Conservation (phyloP, 1,140 invertebrate genomes). For the Euwallacea fornicatus region DNA sequence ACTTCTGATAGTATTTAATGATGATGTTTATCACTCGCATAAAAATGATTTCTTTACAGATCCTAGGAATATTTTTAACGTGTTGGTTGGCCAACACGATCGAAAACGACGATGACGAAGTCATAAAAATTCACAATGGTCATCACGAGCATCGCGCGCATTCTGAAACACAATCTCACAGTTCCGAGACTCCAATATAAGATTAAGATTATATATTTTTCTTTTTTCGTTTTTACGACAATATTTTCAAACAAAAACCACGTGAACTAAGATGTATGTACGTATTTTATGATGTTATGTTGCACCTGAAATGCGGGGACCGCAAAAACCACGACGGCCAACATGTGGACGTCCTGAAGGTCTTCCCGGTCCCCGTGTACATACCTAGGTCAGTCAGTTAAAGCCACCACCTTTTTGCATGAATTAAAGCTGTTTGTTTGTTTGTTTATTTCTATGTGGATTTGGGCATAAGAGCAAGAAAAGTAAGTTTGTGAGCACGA, state of each 20-base stretch:
- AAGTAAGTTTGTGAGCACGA: background rate
- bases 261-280: background rate
- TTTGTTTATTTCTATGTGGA: background rate
- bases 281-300: constrained; percentile 1
- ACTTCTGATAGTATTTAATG: background rate
- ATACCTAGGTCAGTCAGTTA: background rate
- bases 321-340: background rate
- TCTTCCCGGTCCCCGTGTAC: background rate
- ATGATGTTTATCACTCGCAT: constrained; percentile 6
- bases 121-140: constrained; percentile 36
- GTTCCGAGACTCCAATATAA: constrained; percentile 20
- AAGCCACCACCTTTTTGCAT: constrained; percentile 4
- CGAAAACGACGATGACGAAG: constrained; percentile 34
- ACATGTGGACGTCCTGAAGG: background rate
- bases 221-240: background rate
- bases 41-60: constrained; percentile 35
- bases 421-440: background rate
- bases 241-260: no score
- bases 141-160: constrained; percentile 27
- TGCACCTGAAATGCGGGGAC: background rate
- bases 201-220: constrained; percentile 2
- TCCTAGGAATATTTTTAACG: constrained; percentile 39
- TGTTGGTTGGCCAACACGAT: constrained; percentile 37
- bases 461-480: background rate
- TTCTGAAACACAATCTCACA: constrained; percentile 26